Conservation (phyloP, 2,797 vertebrate species). For the Hirundo rustica region DNA sequence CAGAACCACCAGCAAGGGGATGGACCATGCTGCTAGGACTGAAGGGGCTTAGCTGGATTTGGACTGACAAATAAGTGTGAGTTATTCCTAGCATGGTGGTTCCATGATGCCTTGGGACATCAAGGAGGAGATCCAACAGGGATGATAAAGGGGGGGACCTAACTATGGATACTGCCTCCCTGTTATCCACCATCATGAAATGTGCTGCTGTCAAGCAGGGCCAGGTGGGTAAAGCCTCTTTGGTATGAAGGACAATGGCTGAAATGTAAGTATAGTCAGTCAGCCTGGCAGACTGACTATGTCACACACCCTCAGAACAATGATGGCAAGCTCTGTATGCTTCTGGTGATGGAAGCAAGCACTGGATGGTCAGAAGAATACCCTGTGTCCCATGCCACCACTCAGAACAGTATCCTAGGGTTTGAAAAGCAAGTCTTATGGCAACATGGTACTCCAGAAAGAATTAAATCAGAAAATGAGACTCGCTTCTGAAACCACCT, state of each 20-base stretch:
- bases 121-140: neutral
- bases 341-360: neutral
- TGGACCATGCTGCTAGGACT: neutral
- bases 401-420: neutral
- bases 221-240: neutral
- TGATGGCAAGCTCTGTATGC: no score
- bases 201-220: no score
- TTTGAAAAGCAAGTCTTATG: neutral
- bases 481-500: accelerated
- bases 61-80: neutral
- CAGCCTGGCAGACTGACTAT: neutral
- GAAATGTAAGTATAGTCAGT: neutral
- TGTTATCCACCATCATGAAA: neutral
- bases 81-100: neutral
- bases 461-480: neutral
- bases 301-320: no score
- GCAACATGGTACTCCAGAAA: neutral
- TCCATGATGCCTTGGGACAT: neutral
- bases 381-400: no score
- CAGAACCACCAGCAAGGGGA: neutral
- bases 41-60: neutral
- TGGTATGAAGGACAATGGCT: neutral
- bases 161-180: neutral
- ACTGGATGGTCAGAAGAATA: neutral
- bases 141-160: neutral